A percentile compares a stretch with the other conserved stretches of the same genome.
Conservation (phyloP, 2,888 invertebrate species). For the Electrophaes corylata region DNA sequence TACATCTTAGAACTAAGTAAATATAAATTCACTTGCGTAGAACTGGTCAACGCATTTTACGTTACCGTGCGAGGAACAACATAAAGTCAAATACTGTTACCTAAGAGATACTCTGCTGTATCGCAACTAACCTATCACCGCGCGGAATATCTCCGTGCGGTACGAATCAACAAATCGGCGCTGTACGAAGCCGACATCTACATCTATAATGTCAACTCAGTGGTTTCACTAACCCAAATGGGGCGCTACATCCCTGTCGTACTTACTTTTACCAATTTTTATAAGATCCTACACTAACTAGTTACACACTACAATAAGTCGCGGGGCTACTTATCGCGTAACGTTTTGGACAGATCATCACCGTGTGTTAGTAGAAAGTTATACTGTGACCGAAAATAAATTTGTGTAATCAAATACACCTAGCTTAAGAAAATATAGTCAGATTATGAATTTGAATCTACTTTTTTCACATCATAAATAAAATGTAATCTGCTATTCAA, state of each 20-base stretch:
- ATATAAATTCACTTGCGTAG: slow-evolving; percentile 44
- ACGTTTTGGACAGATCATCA: slow-evolving; percentile 75
- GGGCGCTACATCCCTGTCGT: slow-evolving; percentile 43
- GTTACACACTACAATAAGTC: slow-evolving; percentile 49
- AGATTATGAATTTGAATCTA: slow-evolving; percentile 28
- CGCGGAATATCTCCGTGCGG: neutral
- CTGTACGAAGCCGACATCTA: slow-evolving; percentile 1
- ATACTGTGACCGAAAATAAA: slow-evolving; percentile 57
- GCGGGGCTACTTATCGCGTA: slow-evolving; percentile 49
- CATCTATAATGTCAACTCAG: slow-evolving; percentile 27
- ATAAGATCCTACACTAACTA: slow-evolving; percentile 50
- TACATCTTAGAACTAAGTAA: slow-evolving; percentile 41
- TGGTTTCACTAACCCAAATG: slow-evolving; percentile 36
- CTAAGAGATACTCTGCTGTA: slow-evolving; percentile 27
- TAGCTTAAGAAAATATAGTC: slow-evolving; percentile 45
- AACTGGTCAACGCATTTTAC: slow-evolving; percentile 39
- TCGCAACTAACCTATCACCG: slow-evolving; percentile 2
- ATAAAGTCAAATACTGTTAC: slow-evolving; percentile 71
- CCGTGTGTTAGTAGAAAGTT: slow-evolving; percentile 51
- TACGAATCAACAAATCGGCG: neutral
- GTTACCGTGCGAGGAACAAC: slow-evolving; percentile 60
- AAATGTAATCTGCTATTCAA: slow-evolving; percentile 11
- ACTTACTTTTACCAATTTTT: slow-evolving; percentile 47
- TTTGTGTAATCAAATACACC: slow-evolving; percentile 50
- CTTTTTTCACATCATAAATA: slow-evolving; percentile 7